Conservation (phyloP, 2,797 vertebrate species). For the Amblyraja radiata region DNA sequence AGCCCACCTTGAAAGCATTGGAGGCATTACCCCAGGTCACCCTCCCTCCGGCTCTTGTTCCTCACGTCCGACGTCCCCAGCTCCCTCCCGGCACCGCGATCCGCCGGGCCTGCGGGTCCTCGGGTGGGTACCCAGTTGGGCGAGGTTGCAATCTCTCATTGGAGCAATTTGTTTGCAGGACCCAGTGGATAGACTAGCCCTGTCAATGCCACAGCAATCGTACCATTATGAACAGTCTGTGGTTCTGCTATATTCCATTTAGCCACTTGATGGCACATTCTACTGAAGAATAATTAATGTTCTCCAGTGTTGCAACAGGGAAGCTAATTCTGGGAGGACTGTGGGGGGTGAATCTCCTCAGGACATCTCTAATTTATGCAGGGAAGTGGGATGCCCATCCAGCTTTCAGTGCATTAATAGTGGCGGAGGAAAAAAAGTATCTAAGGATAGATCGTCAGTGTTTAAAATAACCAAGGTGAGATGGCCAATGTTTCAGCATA, state of each 20-base stretch:
- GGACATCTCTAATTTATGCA: background rate
- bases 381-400: background rate
- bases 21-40: too few relatives aligned
- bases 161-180: too few relatives aligned
- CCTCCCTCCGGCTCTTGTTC: too few relatives aligned
- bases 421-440: background rate
- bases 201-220: too few relatives aligned
- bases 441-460: background rate
- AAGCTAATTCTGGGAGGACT: background rate
- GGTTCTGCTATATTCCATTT: background rate
- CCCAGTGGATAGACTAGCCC: too few relatives aligned
- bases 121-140: too few relatives aligned
- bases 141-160: too few relatives aligned
- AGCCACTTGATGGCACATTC: constrained; percentile 7
- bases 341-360: background rate
- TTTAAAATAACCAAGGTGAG: background rate
- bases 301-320: background rate
- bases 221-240: background rate
- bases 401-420: background rate
- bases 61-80: too few relatives aligned
- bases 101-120: too few relatives aligned
- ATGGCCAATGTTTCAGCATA: background rate
- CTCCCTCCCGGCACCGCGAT: too few relatives aligned
- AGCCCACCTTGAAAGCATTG: too few relatives aligned
- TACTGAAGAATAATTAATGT: background rate